Evolutionary conservation across 2,113 vertebrate genomes (phyloP), one percentile per base, ranked within the genome.

Genomic region (Rhynchomys soricoides): DNA sequence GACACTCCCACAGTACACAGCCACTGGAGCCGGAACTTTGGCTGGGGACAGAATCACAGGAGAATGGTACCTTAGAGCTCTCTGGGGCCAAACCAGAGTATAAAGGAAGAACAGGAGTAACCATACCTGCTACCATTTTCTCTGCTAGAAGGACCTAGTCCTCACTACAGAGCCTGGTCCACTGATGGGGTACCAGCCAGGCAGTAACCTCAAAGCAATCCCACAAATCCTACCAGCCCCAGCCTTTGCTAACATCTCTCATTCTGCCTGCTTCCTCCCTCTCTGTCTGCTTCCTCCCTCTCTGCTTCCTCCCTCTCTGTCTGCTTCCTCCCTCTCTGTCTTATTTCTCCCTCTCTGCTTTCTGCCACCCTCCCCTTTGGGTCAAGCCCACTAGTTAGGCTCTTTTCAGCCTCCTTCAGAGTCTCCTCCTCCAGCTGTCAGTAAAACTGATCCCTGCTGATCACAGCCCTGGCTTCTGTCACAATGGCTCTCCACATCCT

Each of bases 1-100:
- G 73, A 97, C 0, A 0, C 78, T 97, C 26, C 95, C 97, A 26
- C 96, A 97, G 89, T 96, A 97, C 68, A 98, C 52, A 0, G 97
- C 97, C 97, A 96, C 75, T 0, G 97, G 81, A 26, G 64, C 40
- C 21, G 9, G 90, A 26, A 62, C 96, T 29, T 96, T 95, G 52
- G 87, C 98, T 97, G 89, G 57, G 73, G 96, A 92, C 78, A 96
- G 95, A 74, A 91, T 45, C 62, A 83, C 3, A 43, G 55, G 73
- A 64, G 2, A 70, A 43, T 0, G 4, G 31, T 24, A 0, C 19
- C 40, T 95, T 50, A 93, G 92, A 59, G 52, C n/a, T 59, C 77
- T 26, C 62, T 21, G 7, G 85, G 82, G 3, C 68, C 45, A 22
- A 22, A 26, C 19, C 1, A 37, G n/a, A 57, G 62, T 29, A 37